A percentile compares a stretch with the other conserved stretches of the same genome.
Evolutionary conservation across 1,140 invertebrate genomes (phyloP).

Genomic region (Tyrophagus putrescentiae): DNA sequence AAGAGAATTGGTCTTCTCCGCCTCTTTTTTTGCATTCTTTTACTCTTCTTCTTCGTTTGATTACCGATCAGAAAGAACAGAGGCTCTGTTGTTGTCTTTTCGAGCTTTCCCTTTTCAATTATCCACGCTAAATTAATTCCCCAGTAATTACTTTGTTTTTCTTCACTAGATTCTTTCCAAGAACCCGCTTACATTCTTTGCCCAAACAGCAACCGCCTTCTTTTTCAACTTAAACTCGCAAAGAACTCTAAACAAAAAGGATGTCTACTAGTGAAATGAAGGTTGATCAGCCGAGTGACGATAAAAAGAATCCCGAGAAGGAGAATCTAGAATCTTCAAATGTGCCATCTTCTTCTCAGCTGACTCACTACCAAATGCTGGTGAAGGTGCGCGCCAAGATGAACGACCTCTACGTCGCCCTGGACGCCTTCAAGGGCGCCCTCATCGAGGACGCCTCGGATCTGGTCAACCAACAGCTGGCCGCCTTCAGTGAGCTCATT

Average conservation of each 20-base stretch:
- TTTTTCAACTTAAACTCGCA: too few species aligned
- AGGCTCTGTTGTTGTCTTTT: too few species aligned
- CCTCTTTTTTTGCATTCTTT: background rate
- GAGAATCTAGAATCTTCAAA: too few species aligned
- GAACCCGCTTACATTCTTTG: too few species aligned
- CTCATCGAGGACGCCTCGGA: background rate
- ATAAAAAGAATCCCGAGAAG: too few species aligned
- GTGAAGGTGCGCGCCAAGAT: constrained; percentile 18
- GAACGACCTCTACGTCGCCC: background rate
- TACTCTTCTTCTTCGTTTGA: background rate
- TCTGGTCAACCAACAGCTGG: background rate
- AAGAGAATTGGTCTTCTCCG: background rate
- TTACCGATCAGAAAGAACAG: background rate
- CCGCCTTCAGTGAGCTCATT: background rate
- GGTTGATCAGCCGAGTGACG: too few species aligned
- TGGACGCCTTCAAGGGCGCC: background rate
- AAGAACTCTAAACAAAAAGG: too few species aligned
- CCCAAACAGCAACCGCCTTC: too few species aligned
- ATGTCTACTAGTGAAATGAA: too few species aligned
- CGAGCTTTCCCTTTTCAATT: constrained; percentile 14
- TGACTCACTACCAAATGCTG: constrained; percentile 21
- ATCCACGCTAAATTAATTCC: constrained; percentile 8
- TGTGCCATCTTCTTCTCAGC: too few species aligned
- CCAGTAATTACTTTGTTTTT: background rate
- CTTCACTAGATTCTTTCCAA: too few species aligned